Base-by-base conservation (phyloP, 2,797 vertebrate genomes). In the Acanthurus leucopareius region DNA sequence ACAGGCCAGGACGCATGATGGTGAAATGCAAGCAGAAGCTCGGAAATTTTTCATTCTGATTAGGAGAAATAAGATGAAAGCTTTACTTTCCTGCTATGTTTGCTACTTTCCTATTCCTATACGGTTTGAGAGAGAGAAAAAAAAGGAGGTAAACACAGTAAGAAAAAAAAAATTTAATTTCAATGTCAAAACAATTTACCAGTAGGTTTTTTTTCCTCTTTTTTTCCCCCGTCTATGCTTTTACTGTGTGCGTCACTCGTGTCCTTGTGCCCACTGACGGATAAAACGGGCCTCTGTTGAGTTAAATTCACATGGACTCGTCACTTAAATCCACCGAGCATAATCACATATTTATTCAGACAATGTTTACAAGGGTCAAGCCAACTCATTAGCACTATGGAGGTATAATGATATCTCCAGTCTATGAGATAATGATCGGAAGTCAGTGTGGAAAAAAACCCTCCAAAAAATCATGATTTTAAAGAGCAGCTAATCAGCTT, bases 251-350 rank as follows among this genome's bases (percentile, higher is more conserved):
- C 62, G 10, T 58, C 56, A 76, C 15, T 78, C 44, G 8, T 9
- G 10, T 67, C 65, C 32, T 58, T 65, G 44, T 63, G 53, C 51
- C 49, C 32, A 40, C 17, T 47, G 3, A 58, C 32, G 47, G 42
- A 32, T 47, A 45, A 49, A 70, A 69, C 28, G 51, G 16, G n/a
- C 20, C 32, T 57, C 20, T 28, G 44, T 47, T 75, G 9, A 0
- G 3, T 63, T 19, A 58, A 51, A 48, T 47, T 40, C 22, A 61
- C 16, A 49, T 28, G 3, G 9, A 20, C 35, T 56, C 3, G 3
- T 70, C 42, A 32, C 51, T 66, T 79, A 9, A 56, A 79, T 79
- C 69, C 51, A 67, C 17, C 38, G n/a, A 63, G 49, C 71, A 53
- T 69, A 77, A 73, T 52, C 28, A 11, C 8, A 22, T 45, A 48